Percentiles rank a stretch among this genome's conserved stretches.
These are phyloP conservation scores for Flabesymbios commensalis DNA, from an alignment of 2,888 invertebrate species.

Conservation along the genomic window DNA sequence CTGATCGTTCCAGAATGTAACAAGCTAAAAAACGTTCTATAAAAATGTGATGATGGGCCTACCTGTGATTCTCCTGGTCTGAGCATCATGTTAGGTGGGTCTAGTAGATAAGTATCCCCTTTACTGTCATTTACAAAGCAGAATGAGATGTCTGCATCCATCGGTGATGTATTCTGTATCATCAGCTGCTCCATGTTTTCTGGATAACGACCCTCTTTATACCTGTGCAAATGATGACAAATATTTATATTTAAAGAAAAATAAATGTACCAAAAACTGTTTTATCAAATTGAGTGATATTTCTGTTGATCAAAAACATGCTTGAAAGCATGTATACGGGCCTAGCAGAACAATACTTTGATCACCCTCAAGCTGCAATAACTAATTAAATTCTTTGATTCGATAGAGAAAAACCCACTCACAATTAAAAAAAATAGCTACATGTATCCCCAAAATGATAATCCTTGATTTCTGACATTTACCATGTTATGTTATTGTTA, in stretches of 20 bases:
- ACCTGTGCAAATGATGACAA: constrained; percentile 35
- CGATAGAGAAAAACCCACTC: too few relatives aligned
- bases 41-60: too few relatives aligned
- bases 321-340: neutral
- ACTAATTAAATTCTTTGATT: too few relatives aligned
- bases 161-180: constrained; percentile 58
- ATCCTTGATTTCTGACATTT: too few relatives aligned
- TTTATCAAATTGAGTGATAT: neutral
- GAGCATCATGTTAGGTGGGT: constrained; percentile 58
- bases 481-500: too few relatives aligned
- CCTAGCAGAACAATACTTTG: too few relatives aligned
- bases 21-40: too few relatives aligned
- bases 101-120: constrained; percentile 58
- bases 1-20: too few relatives aligned
- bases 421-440: too few relatives aligned
- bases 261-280: neutral
- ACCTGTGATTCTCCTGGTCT: constrained; percentile 56
- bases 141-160: constrained; percentile 60
- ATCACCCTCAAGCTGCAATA: too few relatives aligned
- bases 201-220: constrained; percentile 57
- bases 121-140: constrained; percentile 60
- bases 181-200: constrained; percentile 59
- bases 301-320: neutral
- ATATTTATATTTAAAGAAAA: too few relatives aligned
- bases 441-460: too few relatives aligned